Evolutionary conservation across 2,113 vertebrate species (phyloP), one percentile per base, ranked within the genome.

Genomic region (Oryzias javanicus): DNA sequence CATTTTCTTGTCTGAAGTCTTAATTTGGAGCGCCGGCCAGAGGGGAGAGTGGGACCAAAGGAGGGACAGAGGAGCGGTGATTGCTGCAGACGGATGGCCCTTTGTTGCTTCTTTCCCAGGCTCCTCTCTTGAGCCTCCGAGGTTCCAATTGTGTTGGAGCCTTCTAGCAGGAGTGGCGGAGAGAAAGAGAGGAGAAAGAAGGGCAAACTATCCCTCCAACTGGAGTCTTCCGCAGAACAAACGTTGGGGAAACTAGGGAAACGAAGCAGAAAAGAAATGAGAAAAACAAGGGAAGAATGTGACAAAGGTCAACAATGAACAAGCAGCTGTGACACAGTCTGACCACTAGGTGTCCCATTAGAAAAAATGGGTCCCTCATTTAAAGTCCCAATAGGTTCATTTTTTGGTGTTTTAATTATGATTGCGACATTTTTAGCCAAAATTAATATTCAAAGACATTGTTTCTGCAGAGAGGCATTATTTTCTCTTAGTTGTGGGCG

Each of bases 91-190:
- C 70, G 88, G 87, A 83, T 81, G 74, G 78, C 79, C 72, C 89
- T 91, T 91, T 92, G 90, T 92, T 90, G 87, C 79, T 83, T 76
- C 70, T 84, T 89, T 89, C 90, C 88, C 90, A 90, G 88, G 88
- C 85, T 88, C 83, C 83, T 84, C 90, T 89, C 86, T 82, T 81
- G 84, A 89, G 89, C 88, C 85, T 86, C 85, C 42, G 78, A 86
- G 86, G 85, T 88, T 90, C 89, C 90, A 89, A 84, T 89, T 89
- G 89, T 84, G 82, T 83, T 74, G 76, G 74, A 87, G 86, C 82
- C 80, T 86, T 91, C 89, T 87, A 85, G 84, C 77, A 76, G 86
- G 70, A 85, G 87, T 80, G 78, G 72, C 72, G 74, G 75, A 65
- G 72, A 44, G 74, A 44, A 63, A 55, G 60, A 27, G 66, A 80